Evolutionary conservation across 2,888 invertebrate genomes (phyloP).

Genomic region (Cyaniris semiargus): DNA sequence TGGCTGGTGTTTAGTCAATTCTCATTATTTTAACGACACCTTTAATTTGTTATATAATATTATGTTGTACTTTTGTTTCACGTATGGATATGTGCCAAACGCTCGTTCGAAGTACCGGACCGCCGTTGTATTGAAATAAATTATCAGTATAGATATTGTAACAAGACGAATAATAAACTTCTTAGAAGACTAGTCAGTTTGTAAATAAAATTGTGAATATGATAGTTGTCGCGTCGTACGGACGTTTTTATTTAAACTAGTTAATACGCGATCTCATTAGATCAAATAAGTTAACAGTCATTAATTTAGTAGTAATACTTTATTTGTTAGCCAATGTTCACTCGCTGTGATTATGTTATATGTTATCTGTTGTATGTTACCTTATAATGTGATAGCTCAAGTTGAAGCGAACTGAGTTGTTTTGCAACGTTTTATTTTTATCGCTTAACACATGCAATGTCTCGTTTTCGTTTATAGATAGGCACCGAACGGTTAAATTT

Average conservation of each 20-base stretch:
- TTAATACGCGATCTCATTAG: constrained; percentile 77
- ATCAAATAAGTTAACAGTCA: constrained; percentile 77
- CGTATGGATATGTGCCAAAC: constrained; percentile 77
- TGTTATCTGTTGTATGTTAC: constrained; percentile 78
- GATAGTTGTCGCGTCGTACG: constrained; percentile 69
- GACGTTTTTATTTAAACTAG: constrained; percentile 76
- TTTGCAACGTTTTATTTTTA: constrained; percentile 66
- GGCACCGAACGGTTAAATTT: constrained; percentile 48
- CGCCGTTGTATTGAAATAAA: constrained; percentile 66
- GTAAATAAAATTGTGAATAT: constrained; percentile 79
- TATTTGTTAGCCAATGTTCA: constrained; percentile 80
- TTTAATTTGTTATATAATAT: constrained; percentile 46
- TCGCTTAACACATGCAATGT: constrained; percentile 61
- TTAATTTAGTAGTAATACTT: constrained; percentile 75
- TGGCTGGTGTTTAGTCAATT: constrained; percentile 47
- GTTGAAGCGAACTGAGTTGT: constrained; percentile 66
- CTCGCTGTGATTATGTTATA: constrained; percentile 79
- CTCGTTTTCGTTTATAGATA: constrained; percentile 52
- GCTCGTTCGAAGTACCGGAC: constrained; percentile 64
- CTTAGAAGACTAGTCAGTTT: constrained; percentile 77
- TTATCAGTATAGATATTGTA: constrained; percentile 61
- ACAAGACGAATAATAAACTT: constrained; percentile 63
- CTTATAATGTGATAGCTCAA: constrained; percentile 74
- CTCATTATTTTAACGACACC: constrained; percentile 53
- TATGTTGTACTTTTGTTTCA: constrained; percentile 55